These are phyloP conservation scores for Tridacna crocea DNA, from an alignment of 2,888 invertebrate species.

Conservation along the genomic window DNA sequence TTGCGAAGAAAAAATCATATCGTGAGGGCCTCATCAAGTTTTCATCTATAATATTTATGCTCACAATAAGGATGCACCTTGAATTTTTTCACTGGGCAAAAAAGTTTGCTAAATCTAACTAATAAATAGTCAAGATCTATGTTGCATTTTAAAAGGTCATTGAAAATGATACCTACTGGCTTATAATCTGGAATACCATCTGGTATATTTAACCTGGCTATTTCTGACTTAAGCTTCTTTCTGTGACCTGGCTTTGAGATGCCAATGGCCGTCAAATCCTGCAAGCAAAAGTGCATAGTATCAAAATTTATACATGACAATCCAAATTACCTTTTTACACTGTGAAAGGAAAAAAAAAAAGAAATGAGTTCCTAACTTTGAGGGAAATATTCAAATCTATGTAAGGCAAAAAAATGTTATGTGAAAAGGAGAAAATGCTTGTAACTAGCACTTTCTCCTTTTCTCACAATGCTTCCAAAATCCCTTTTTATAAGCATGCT, in stretches of 20 bases:
- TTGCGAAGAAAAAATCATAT: too few species aligned
- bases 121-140: too few species aligned
- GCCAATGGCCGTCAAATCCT: slow-evolving; percentile 88
- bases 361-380: background rate
- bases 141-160: too few species aligned
- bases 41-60: too few species aligned
- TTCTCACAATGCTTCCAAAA: background rate
- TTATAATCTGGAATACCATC: slow-evolving; percentile 94
- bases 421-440: background rate
- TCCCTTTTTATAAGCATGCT: too few species aligned
- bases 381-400: too few species aligned
- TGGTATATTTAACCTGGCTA: slow-evolving; percentile 95
- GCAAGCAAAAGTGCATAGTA: slow-evolving; percentile 35
- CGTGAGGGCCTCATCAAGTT: too few species aligned
- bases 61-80: background rate
- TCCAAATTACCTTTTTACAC: too few species aligned
- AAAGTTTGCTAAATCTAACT: too few species aligned
- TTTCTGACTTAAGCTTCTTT: slow-evolving; percentile 97
- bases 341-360: background rate
- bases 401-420: background rate
- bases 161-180: slow-evolving; percentile 73
- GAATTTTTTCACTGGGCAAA: too few species aligned
- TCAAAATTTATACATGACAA: too few species aligned
- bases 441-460: background rate
- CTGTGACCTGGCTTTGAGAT: slow-evolving; percentile 99